phyloP scores from a whole-genome alignment of 2,888 invertebrate species.

The Agrochola litura region DNA sequence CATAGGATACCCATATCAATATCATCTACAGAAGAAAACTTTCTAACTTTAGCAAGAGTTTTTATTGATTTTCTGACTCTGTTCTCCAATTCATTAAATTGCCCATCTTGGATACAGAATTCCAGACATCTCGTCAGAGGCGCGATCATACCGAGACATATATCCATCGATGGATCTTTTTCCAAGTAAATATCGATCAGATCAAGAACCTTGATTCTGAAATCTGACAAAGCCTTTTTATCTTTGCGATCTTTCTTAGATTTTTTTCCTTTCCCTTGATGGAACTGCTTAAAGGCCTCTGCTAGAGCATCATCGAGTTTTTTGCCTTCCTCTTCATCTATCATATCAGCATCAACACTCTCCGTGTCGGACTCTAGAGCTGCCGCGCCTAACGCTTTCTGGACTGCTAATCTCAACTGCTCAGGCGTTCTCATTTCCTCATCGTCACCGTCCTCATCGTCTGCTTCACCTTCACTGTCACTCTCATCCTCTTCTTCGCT shows the following conservation, averaged over 20 bases:
- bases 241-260: conserved; percentile 91
- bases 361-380: conserved; percentile 91
- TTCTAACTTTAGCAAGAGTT: conserved; percentile 90
- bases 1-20: conserved; percentile 89
- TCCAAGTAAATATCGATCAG: conserved; percentile 94
- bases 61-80: conserved; percentile 92
- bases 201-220: conserved; percentile 94
- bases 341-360: conserved; percentile 93
- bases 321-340: conserved; percentile 94
- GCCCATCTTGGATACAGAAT: conserved; percentile 92
- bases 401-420: conserved; percentile 93
- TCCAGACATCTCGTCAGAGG: conserved; percentile 93
- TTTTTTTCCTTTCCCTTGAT: conserved; percentile 88
- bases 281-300: conserved; percentile 93
- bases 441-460: conserved; percentile 81
- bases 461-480: conserved; percentile 77
- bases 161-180: conserved; percentile 92
- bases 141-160: conserved; percentile 92
- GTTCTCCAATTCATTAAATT: conserved; percentile 92
- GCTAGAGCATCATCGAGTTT: conserved; percentile 93
- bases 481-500: conserved; percentile 75
- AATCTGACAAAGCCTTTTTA: conserved; percentile 93
- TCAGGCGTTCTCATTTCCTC: conserved; percentile 92
- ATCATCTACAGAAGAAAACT: conserved; percentile 90
- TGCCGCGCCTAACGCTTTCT: conserved; percentile 92